Conservation (phyloP, 2,797 vertebrate species). For the Enteromius mattozi region DNA sequence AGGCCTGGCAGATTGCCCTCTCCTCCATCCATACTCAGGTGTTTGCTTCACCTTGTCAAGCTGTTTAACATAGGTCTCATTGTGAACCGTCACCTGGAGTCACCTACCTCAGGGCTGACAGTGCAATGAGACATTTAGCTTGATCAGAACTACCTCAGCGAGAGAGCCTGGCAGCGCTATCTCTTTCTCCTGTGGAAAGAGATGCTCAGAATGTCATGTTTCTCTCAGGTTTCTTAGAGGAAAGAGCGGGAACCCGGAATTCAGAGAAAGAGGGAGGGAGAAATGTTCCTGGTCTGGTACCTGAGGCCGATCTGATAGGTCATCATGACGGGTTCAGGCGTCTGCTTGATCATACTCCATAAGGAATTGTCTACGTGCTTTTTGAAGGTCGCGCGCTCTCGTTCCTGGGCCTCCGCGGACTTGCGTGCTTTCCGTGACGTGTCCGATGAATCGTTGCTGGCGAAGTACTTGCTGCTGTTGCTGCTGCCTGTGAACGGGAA, state of each 20-base stretch:
- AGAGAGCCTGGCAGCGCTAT: constrained; percentile 42
- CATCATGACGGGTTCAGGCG: constrained; percentile 82
- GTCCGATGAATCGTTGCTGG: constrained; percentile 83
- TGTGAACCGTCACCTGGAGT: constrained; percentile 50
- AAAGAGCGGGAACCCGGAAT: constrained; percentile 21
- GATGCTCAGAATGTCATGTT: constrained; percentile 56
- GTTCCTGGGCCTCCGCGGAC: constrained; percentile 69
- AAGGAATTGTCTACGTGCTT: constrained; percentile 71
- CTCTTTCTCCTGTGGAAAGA: constrained; percentile 57
- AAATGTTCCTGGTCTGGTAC: constrained; percentile 66
- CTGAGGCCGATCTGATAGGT: constrained; percentile 87
- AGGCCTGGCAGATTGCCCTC: background rate
- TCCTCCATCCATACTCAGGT: constrained; percentile 27
- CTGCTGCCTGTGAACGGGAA: constrained; percentile 78
- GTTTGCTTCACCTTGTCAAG: constrained; percentile 26
- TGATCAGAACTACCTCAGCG: constrained; percentile 53
- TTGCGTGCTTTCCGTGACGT: constrained; percentile 74
- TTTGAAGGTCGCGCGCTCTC: constrained; percentile 65
- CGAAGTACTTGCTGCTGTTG: constrained; percentile 84
- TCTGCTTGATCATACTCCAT: constrained; percentile 83
- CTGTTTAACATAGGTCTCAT: constrained; percentile 34
- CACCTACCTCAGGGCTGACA: constrained; percentile 59
- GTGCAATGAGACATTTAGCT: constrained; percentile 59
- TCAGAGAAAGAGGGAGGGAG: background rate
- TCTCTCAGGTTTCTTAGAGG: constrained; percentile 35